Percentiles rank a stretch among this genome's conserved stretches.
phyloP scores from a whole-genome alignment of 1,140 invertebrate species.

The Ooceraea biroi region DNA sequence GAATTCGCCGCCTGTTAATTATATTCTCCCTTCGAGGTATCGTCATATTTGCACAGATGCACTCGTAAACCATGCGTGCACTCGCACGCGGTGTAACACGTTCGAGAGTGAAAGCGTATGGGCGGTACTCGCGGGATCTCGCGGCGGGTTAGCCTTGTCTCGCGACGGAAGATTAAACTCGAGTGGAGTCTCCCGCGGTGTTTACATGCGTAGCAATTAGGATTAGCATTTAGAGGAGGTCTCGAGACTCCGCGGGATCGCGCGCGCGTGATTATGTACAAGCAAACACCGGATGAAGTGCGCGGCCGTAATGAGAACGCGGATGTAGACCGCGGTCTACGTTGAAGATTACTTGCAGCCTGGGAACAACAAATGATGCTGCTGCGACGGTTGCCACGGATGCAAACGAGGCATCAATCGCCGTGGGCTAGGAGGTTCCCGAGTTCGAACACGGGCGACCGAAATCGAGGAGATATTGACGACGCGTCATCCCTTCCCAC shows the following conservation, averaged over 20 bases:
- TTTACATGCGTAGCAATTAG: constrained; percentile 66
- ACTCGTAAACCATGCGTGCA: neutral
- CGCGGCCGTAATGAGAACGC: neutral
- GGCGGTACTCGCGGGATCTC: constrained; percentile 32
- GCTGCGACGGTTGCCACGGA: neutral
- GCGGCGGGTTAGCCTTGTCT: constrained; percentile 46
- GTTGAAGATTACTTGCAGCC: neutral
- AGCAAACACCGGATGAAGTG: constrained; percentile 18
- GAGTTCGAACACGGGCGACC: neutral
- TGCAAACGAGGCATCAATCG: neutral
- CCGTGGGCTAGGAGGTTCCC: neutral
- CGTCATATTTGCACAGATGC: constrained; percentile 38
- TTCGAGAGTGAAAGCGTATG: constrained; percentile 48
- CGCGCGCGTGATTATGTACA: constrained; percentile 2
- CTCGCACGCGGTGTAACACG: neutral
- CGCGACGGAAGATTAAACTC: constrained; percentile 58
- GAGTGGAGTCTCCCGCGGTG: constrained; percentile 40
- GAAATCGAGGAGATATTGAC: constrained; percentile 6
- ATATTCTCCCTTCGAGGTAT: neutral
- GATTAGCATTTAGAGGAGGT: constrained; percentile 58
- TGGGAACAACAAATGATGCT: neutral
- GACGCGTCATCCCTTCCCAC: neutral
- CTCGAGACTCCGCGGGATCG: constrained; percentile 14
- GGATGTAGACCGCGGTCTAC: neutral
- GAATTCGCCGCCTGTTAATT: neutral